Conservation (phyloP, 2,113 vertebrate species). For the Dasyprocta punctata region DNA sequence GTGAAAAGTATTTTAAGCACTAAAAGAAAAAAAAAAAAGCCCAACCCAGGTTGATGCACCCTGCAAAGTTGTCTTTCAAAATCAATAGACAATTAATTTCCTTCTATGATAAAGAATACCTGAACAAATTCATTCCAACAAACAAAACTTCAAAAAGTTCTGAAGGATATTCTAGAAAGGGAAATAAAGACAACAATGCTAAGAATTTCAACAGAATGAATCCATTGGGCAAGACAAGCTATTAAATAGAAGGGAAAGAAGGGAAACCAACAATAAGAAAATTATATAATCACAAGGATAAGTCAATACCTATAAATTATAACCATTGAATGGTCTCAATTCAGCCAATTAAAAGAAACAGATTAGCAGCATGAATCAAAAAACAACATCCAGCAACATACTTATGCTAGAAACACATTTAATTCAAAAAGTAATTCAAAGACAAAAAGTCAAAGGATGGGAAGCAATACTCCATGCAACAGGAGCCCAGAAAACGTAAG, state of each 20-base stretch:
- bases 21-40: not conserved
- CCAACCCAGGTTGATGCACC: not conserved
- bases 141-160: not conserved
- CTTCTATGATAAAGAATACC: not conserved
- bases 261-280: not conserved
- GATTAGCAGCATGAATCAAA: not conserved
- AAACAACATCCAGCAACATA: not conserved
- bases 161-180: not conserved
- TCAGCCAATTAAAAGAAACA: not conserved
- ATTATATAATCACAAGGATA: not conserved
- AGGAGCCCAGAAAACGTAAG: not conserved
- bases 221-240: not conserved
- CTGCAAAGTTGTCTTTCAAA: not conserved
- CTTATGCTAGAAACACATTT: not conserved
- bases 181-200: not conserved
- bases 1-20: not conserved
- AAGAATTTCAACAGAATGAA: not conserved
- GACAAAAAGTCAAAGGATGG: not conserved
- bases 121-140: not conserved
- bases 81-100: not conserved
- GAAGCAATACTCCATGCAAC: not conserved
- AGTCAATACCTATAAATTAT: not conserved
- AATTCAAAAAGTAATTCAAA: not conserved
- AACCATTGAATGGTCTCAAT: not conserved
- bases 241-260: not conserved